phyloP scores from a whole-genome alignment of 2,797 vertebrate species.

The Sebastes itinus region DNA sequence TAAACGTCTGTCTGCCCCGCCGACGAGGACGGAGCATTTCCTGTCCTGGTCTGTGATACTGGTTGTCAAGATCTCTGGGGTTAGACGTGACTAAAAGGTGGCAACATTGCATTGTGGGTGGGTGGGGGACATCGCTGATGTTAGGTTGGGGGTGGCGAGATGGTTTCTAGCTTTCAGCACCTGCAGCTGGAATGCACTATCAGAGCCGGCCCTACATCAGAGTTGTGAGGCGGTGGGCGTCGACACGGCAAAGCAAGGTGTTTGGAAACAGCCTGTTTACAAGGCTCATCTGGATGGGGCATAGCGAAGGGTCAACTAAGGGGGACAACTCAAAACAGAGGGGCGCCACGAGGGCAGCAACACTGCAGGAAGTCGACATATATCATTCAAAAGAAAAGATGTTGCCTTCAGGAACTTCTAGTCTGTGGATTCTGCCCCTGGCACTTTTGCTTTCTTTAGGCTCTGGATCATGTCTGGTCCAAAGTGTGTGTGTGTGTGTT shows the following conservation, averaged over 20 bases:
- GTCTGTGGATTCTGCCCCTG: slow-evolving; percentile 73
- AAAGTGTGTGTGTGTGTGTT: slow-evolving; percentile 5
- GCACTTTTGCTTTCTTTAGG: slow-evolving; percentile 69
- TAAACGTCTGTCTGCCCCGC: slow-evolving; percentile 85
- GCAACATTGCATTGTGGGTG: slow-evolving; percentile 70
- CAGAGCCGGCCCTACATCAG: slow-evolving; percentile 74
- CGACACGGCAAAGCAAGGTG: slow-evolving; percentile 80
- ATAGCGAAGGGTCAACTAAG: slow-evolving; percentile 75
- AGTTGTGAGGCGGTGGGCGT: slow-evolving; percentile 76
- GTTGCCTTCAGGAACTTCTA: slow-evolving; percentile 63
- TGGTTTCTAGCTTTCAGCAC: slow-evolving; percentile 90
- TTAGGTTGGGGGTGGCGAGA: slow-evolving; percentile 45
- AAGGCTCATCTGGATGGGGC: slow-evolving; percentile 80
- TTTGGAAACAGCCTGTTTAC: slow-evolving; percentile 85
- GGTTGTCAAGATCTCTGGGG: slow-evolving; percentile 51
- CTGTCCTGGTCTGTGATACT: slow-evolving; percentile 76
- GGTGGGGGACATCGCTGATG: slow-evolving; percentile 27
- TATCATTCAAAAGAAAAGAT: slow-evolving; percentile 66
- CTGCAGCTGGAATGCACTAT: slow-evolving; percentile 78
- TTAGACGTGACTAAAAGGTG: slow-evolving; percentile 55
- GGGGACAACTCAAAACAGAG: slow-evolving; percentile 80
- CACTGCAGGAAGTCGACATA: slow-evolving; percentile 70
- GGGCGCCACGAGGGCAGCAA: slow-evolving; percentile 28
- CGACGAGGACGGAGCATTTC: slow-evolving; percentile 88
- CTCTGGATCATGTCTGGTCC: slow-evolving; percentile 78